A percentile compares a stretch with the other conserved stretches of the same genome.
Evolutionary conservation across 1,140 invertebrate species (phyloP).

Genomic region (Philopotamus ludificatus): DNA sequence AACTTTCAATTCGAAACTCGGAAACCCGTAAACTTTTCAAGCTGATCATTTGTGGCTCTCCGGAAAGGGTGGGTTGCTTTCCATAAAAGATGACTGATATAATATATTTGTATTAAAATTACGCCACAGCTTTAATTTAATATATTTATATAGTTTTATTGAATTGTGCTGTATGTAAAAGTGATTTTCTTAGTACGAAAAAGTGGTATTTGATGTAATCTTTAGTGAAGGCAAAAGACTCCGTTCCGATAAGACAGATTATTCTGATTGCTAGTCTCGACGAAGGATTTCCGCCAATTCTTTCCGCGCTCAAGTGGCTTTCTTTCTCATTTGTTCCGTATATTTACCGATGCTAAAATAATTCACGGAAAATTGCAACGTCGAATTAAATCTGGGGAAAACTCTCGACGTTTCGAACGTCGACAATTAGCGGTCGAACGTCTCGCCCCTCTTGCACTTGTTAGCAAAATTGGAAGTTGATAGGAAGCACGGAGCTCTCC

Average conservation of each 20-base stretch:
- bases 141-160: too few relatives aligned
- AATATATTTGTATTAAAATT: too few relatives aligned
- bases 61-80: background rate
- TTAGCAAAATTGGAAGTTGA: conserved; percentile 29
- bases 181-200: too few relatives aligned
- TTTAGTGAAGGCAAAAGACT: conserved; percentile 10
- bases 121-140: too few relatives aligned
- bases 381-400: too few relatives aligned
- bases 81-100: too few relatives aligned
- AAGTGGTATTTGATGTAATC: conserved; percentile 13
- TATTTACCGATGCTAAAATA: too few relatives aligned
- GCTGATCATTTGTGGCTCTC: conserved; percentile 16
- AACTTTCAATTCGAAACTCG: conserved; percentile 7
- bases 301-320: background rate
- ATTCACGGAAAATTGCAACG: too few relatives aligned
- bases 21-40: conserved; percentile 24
- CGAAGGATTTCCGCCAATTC: background rate
- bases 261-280: conserved; percentile 24
- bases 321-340: conserved; percentile 3
- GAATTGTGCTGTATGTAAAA: too few relatives aligned
- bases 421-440: background rate
- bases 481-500: conserved; percentile 21
- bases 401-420: background rate
- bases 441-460: conserved; percentile 14
- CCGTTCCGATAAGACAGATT: conserved; percentile 19